Conservation (phyloP, 64 coral and sea anemone genomes). For the Pocillopora verrucosa region DNA sequence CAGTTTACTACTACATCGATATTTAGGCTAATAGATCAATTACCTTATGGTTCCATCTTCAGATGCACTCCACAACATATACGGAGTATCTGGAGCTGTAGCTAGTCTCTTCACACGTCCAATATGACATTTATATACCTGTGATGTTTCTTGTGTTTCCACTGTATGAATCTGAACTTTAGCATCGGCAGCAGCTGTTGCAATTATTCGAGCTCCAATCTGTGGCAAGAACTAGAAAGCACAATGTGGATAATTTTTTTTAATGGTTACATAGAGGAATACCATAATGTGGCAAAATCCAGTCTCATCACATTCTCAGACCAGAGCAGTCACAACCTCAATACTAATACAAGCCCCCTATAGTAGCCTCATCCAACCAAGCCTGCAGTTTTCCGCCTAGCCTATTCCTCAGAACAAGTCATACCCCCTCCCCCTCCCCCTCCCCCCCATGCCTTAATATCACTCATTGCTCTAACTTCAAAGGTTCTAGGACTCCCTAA, state of each 20-base stretch:
- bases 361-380: too few species aligned
- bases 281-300: too few species aligned
- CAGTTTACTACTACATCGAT: too few species aligned
- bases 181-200: conserved; percentile 92
- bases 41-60: conserved; percentile 99
- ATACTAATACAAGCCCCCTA: too few species aligned
- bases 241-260: background rate
- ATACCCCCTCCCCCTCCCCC: background rate
- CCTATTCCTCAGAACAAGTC: too few species aligned
- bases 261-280: too few species aligned
- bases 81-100: conserved; percentile 75
- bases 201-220: conserved; percentile 78
- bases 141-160: conserved; percentile 80
- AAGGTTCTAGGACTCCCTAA: too few species aligned
- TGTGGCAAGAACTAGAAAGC: conserved; percentile 81
- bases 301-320: too few species aligned
- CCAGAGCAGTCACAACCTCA: too few species aligned
- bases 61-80: conserved; percentile 95
- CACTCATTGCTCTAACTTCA: too few species aligned
- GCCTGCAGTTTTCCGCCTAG: too few species aligned
- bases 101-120: conserved; percentile 94
- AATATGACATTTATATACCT: conserved; percentile 86
- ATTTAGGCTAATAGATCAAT: background rate
- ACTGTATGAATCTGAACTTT: conserved; percentile 95
- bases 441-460: too few species aligned